Evolutionary conservation across 2,888 invertebrate genomes (phyloP), one percentile per base, ranked within the genome.

Genomic region (Nephrocerus scutellatus): DNA sequence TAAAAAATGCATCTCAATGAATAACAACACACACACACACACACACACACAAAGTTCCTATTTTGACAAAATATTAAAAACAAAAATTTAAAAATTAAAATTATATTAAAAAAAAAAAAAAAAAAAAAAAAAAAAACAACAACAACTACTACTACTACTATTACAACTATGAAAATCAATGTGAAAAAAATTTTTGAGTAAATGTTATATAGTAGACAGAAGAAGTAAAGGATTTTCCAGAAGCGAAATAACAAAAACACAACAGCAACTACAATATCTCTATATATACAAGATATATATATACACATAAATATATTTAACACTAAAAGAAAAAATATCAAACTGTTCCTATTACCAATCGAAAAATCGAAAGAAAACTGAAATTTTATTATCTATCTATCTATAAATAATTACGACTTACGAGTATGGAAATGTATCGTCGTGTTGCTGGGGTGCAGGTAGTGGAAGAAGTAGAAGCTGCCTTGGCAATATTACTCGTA

Each of bases 31-130:
- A 9, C 23, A 24, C 14, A 16, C 19, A 12, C 12, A 26, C 25
- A 21, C 26, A 30, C 23, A 36, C 30, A 36, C 36, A 22, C 19
- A 7, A 35, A 36, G 30, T 29, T 36, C 30, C 36, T 22, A 29
- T 21, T 32, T 40, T 38, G 41, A 30, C 35, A 40, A 24, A 15
- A 21, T 36, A 24, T 12, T 20, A 36, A 29, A 30, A 30, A 32
- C 12, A 20, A 31, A 30, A 35, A 34, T 19, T 18, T 34, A 28
- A 26, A 33, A 37, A 33, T 31, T 14, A 29, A 24, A 34, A 33
- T 18, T 26, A 28, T n/a, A 38, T 13, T 30, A 28, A 36, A 12
- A 36, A 13, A 28, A 38, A 35, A 12, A 30, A 30, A 22, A 29
- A 13, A 9, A n/a, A 25, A 13, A 34, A 6, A 8, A 18, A 16